Conservation (phyloP, 2,888 invertebrate species). For the Ophion costatus region DNA sequence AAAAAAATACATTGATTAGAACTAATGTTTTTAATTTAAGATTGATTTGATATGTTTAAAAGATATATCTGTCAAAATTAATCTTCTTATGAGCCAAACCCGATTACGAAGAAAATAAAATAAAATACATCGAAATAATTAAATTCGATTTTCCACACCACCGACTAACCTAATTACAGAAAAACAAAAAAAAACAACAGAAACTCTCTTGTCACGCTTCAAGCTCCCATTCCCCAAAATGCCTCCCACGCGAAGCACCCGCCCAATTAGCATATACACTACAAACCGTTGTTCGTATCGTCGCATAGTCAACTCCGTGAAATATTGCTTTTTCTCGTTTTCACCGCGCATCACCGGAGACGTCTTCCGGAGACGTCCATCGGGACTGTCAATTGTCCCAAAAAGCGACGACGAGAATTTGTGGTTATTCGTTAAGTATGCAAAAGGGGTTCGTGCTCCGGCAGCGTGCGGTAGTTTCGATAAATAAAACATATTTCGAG, state of each 20-base stretch:
- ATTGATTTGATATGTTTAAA: too few species aligned
- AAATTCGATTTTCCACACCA: not conserved
- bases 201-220: not conserved
- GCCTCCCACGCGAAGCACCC: not conserved
- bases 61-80: too few species aligned
- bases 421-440: constrained; percentile 45
- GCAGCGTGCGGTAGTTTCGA: constrained; percentile 18
- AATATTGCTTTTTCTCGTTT: not conserved
- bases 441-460: constrained; percentile 24
- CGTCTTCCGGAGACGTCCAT: not conserved
- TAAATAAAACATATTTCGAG: constrained; percentile 45
- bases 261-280: constrained; percentile 19
- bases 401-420: constrained; percentile 23
- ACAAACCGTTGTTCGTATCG: not conserved
- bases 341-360: not conserved
- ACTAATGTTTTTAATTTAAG: too few species aligned
- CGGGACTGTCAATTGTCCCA: not conserved
- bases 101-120: too few species aligned
- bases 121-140: not conserved
- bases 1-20: too few species aligned
- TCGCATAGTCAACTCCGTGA: not conserved
- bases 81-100: too few species aligned
- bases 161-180: not conserved
- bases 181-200: not conserved
- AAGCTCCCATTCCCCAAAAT: not conserved